phyloP scores from a whole-genome alignment of 1,140 invertebrate genomes.

The Glossosoma conforme region DNA sequence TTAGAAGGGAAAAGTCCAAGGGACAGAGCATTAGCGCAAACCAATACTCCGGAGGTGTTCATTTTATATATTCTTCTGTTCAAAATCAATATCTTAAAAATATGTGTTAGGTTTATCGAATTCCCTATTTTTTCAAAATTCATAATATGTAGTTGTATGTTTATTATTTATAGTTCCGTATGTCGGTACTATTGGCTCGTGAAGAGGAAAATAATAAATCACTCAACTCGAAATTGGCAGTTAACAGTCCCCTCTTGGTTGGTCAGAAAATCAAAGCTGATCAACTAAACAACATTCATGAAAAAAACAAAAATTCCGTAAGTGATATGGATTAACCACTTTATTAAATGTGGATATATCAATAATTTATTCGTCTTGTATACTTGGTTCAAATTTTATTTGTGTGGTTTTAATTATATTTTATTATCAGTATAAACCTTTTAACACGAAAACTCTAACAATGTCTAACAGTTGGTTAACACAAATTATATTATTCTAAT shows the following conservation, averaged over 20 bases:
- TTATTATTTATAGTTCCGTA: conserved; percentile 54
- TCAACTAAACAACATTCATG: conserved; percentile 15
- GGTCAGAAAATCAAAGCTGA: conserved; percentile 24
- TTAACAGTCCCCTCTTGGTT: conserved; percentile 24
- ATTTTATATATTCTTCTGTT: not conserved
- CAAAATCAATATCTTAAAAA: not conserved
- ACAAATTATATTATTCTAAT: not conserved
- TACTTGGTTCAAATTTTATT: no score
- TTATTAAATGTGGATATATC: not conserved
- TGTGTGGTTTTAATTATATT: no score
- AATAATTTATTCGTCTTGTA: not conserved
- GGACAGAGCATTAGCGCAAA: conserved; percentile 34
- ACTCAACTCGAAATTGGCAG: conserved; percentile 27
- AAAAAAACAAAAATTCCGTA: conserved; percentile 26
- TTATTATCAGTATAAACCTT: no score
- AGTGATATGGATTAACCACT: conserved; percentile 1
- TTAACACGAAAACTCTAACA: not conserved
- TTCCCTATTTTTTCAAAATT: not conserved
- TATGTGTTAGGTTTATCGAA: not conserved
- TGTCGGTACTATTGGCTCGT: conserved; percentile 63
- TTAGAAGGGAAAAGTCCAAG: conserved; percentile 33
- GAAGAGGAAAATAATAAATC: conserved; percentile 50
- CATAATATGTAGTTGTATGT: conserved; percentile 6
- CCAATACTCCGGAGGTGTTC: conserved; percentile 46
- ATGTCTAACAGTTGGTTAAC: not conserved